Base-by-base conservation (phyloP, 2,888 invertebrate species). In the Synanthedon myopaeformis region DNA sequence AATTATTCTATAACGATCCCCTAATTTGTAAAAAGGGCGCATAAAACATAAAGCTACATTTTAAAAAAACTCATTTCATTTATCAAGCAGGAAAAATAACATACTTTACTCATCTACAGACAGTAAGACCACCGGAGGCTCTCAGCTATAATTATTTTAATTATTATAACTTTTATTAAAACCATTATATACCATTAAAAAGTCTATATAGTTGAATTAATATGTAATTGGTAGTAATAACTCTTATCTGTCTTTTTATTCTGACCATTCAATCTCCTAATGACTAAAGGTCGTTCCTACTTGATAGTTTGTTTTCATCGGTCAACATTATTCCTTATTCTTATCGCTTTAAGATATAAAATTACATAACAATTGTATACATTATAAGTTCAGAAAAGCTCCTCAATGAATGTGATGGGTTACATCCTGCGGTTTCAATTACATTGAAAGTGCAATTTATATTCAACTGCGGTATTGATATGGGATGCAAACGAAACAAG, bases 351-450 rank as follows among this genome's bases (percentile, higher is more conserved):
- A 71, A 58, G 59, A 65, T 61, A 52, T 59, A 66, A 59, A n/a
- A 63, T 57, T 60, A 51, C 57, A 53, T 57, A 51, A 55, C 57
- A 55, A 53, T 53, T 54, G 50, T 60, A 52, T 57, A 54, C 58
- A 61, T 64, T 58, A 62, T 59, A 69, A 69, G 70, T 70, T 69
- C 72, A 72, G 72, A 74, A 79, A 79, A 75, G 75, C 74, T 76
- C 55, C 67, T 79, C 72, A 80, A 79, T 79, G 76, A 67, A 67
- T 71, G 69, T 76, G 76, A 85, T 82, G 75, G 76, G 79, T 67
- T 72, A 76, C 82, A 81, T 84, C 84, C 84, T 84, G 83, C 72
- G 72, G 80, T 72, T 77, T 82, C 75, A 83, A 81, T 84, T 84
- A 80, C 80, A 74, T 71, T 69, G 70, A 60, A 67, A 74, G 68